Conservation (phyloP, 2,888 invertebrate species). For the Trissolcus brochymenae region DNA sequence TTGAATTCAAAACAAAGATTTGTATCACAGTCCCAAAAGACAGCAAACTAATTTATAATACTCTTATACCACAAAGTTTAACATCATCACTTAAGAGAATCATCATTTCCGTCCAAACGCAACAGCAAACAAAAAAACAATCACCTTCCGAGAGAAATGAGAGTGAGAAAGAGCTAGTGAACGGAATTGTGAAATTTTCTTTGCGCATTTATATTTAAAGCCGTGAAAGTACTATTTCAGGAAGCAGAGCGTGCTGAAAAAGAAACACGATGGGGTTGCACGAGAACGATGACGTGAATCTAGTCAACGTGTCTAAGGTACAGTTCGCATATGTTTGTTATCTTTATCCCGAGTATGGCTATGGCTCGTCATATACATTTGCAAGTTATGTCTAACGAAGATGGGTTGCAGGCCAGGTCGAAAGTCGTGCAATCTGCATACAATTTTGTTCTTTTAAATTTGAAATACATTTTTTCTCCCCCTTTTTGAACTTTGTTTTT, state of each 20-base stretch:
- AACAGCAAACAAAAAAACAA: neutral
- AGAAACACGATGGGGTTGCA: constrained; percentile 42
- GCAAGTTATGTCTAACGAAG: constrained; percentile 33
- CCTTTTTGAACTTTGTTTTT: too few species aligned
- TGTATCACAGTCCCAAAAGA: neutral
- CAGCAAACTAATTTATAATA: constrained; percentile 1
- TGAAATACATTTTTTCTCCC: too few species aligned
- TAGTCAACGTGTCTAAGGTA: constrained; percentile 39
- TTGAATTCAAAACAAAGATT: constrained; percentile 3
- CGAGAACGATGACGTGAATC: constrained; percentile 48
- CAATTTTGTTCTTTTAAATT: too few species aligned
- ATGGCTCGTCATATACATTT: constrained; percentile 43
- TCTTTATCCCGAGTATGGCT: constrained; percentile 53
- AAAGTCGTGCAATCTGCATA: constrained; percentile 12
- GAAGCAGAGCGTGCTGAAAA: constrained; percentile 35
- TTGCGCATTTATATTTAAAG: constrained; percentile 23
- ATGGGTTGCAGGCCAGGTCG: constrained; percentile 35
- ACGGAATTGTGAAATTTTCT: constrained; percentile 10
- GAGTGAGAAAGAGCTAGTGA: neutral
- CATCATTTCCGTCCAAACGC: too few species aligned
- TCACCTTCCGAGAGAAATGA: neutral
- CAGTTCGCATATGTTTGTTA: constrained; percentile 53
- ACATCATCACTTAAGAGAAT: too few species aligned
- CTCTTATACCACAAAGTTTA: too few species aligned
- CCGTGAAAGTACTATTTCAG: constrained; percentile 47